Percentiles rank a stretch among this genome's conserved stretches.
phyloP scores from a whole-genome alignment of 2,888 invertebrate species.

The Ichneumon xanthorius region DNA sequence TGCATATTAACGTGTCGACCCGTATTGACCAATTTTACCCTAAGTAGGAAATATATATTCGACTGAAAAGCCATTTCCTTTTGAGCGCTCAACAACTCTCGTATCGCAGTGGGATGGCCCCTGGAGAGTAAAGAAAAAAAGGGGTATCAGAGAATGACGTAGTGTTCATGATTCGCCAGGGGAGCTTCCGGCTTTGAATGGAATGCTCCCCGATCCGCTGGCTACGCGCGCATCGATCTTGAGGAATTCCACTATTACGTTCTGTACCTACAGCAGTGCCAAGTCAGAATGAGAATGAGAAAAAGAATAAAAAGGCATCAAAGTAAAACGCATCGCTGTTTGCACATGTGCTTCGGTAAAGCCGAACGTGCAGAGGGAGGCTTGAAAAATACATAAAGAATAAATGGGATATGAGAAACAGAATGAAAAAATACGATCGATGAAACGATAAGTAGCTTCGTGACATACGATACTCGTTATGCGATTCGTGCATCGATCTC shows the following conservation, averaged over 20 bases:
- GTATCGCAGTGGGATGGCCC: neutral
- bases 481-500: neutral
- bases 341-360: slow-evolving; percentile 4
- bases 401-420: neutral
- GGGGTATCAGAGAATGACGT: slow-evolving; percentile 35
- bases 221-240: slow-evolving; percentile 19
- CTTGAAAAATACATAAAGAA: neutral
- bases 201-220: slow-evolving; percentile 25
- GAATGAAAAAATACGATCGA: neutral
- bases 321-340: neutral
- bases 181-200: slow-evolving; percentile 31
- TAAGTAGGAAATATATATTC: slow-evolving; percentile 7
- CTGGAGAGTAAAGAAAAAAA: slow-evolving; percentile 30
- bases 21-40: neutral
- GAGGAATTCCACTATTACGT: neutral
- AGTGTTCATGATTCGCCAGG: slow-evolving; percentile 21
- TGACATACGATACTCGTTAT: neutral
- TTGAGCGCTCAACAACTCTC: neutral
- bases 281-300: slow-evolving; percentile 5
- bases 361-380: neutral
- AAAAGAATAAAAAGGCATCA: slow-evolving; percentile 2
- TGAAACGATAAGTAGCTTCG: neutral
- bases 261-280: neutral
- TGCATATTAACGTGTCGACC: too few relatives aligned
- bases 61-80: slow-evolving; percentile 7